Evolutionary conservation across 2,113 vertebrate genomes (phyloP).

Genomic region (Aegithalos caudatus): DNA sequence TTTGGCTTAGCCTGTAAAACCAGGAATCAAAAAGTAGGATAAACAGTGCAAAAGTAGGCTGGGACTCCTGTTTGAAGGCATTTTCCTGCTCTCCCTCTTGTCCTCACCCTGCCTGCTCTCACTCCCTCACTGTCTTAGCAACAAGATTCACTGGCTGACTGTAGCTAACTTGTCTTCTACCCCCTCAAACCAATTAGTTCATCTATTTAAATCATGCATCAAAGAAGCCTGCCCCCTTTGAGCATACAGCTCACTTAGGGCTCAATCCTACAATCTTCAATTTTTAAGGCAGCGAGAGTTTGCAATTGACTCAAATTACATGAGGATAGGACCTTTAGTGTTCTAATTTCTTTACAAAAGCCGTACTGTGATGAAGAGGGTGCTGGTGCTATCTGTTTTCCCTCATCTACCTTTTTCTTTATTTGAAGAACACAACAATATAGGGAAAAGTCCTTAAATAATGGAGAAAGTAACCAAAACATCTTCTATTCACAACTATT

Average conservation of each 20-base stretch:
- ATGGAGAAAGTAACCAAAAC: background rate
- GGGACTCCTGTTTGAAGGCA: background rate
- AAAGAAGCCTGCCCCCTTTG: background rate
- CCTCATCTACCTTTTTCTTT: background rate
- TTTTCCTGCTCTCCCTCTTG: background rate
- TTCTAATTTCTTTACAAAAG: background rate
- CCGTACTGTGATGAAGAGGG: background rate
- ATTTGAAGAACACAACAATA: background rate
- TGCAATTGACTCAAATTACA: background rate
- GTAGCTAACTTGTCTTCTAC: slow-evolving; percentile 11
- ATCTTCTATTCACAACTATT: background rate
- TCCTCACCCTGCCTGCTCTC: background rate
- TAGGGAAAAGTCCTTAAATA: background rate
- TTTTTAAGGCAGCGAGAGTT: background rate
- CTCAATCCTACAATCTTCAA: background rate
- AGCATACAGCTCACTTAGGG: background rate
- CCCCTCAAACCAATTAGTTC: slow-evolving; percentile 15
- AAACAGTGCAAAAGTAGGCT: background rate
- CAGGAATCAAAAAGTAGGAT: background rate
- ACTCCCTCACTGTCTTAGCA: slow-evolving; percentile 23
- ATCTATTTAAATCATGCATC: background rate
- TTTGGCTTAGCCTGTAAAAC: background rate
- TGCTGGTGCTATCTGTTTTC: background rate
- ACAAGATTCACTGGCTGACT: background rate
- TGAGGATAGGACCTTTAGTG: background rate